Percentiles rank a stretch among this genome's conserved stretches.
phyloP scores from a whole-genome alignment of 37 sponge, comb jelly and placozoan species.

The Eunapius fragilis region DNA sequence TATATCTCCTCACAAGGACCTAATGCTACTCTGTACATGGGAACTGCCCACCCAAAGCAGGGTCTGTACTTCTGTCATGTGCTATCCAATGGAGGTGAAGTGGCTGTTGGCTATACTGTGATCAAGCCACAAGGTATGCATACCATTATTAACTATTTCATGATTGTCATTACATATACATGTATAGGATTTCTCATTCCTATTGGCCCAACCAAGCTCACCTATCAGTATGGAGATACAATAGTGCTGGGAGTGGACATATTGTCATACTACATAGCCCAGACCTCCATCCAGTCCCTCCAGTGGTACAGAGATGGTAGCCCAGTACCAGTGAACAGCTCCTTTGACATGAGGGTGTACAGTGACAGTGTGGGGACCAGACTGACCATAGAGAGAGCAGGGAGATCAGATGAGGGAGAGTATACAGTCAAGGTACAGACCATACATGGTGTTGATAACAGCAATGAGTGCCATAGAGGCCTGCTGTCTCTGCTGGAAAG shows the following conservation, averaged over 20 bases:
- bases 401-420: neutral
- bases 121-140: neutral
- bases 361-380: neutral
- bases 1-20: neutral
- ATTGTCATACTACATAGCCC: neutral
- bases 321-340: neutral
- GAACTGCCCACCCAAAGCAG: neutral
- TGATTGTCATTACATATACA: neutral
- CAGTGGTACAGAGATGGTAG: neutral
- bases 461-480: neutral
- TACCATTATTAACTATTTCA: neutral
- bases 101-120: neutral
- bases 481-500: neutral
- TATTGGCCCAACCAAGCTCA: neutral
- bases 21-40: neutral
- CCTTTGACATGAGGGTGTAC: neutral
- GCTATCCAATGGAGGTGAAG: neutral
- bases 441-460: neutral
- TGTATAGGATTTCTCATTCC: neutral
- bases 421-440: neutral
- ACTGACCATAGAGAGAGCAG: neutral
- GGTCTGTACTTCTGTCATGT: neutral
- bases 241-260: neutral
- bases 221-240: neutral
- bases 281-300: neutral